These are phyloP conservation scores for Rhynchopsitta pachyrhyncha DNA, from an alignment of 2,113 vertebrate genomes.

Conservation along the genomic window DNA sequence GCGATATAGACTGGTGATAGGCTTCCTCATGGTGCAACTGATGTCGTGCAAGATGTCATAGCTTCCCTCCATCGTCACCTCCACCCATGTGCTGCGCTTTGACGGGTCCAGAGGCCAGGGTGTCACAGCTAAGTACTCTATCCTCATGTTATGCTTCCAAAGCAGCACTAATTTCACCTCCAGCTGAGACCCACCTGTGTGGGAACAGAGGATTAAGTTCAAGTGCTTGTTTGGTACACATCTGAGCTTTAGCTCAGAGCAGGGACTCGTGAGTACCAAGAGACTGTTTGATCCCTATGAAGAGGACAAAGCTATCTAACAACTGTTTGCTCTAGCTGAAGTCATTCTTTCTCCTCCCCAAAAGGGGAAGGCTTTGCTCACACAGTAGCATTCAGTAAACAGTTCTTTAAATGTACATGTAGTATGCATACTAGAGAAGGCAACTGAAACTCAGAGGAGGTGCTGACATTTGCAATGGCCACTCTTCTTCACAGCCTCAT, in stretches of 20 bases:
- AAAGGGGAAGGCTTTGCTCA: neutral
- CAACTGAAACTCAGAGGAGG: neutral
- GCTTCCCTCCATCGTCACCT: constrained; percentile 98
- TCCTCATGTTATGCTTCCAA: constrained; percentile 99
- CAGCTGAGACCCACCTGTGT: constrained; percentile 85
- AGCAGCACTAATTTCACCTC: constrained; percentile 94
- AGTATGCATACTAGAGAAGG: neutral
- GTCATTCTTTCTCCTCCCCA: neutral
- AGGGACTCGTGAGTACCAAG: neutral
- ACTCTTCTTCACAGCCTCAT: neutral
- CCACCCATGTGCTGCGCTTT: constrained; percentile 88
- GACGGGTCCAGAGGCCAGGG: constrained; percentile 88
- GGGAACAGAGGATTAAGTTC: neutral
- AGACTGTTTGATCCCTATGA: neutral
- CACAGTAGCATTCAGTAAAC: neutral
- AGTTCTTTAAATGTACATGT: neutral
- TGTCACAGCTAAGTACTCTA: constrained; percentile 90
- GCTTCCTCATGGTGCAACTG: constrained; percentile 95
- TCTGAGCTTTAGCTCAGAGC: neutral
- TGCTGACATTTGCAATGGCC: neutral
- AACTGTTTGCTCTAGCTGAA: neutral
- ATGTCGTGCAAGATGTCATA: constrained; percentile 98
- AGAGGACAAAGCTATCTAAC: neutral
- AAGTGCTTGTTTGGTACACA: neutral
- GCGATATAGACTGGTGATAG: constrained; percentile 94